These are phyloP conservation scores for Germaria angustata DNA, from an alignment of 2,888 invertebrate species.

Conservation along the genomic window DNA sequence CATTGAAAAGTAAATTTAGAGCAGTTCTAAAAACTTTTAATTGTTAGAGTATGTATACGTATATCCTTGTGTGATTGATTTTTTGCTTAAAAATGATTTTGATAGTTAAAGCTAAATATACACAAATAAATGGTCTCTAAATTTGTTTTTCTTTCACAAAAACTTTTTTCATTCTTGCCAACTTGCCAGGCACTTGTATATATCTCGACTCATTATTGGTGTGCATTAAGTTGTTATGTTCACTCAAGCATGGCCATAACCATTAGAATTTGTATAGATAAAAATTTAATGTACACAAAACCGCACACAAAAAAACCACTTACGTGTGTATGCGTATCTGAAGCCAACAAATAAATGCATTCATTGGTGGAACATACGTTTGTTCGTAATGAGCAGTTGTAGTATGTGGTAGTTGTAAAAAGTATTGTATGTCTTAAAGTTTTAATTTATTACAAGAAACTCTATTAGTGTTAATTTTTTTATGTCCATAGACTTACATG, in stretches of 20 bases:
- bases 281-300: slow-evolving; percentile 43
- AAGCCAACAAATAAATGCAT: neutral
- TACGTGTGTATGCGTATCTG: neutral
- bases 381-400: slow-evolving; percentile 50
- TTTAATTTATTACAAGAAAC: slow-evolving; percentile 58
- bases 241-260: slow-evolving; percentile 61
- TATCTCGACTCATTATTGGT: slow-evolving; percentile 59
- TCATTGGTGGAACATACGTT: neutral
- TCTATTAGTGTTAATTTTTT: slow-evolving; percentile 35
- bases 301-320: slow-evolving; percentile 7
- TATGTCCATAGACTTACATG: neutral
- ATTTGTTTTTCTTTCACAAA: too few relatives aligned
- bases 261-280: slow-evolving; percentile 59
- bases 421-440: slow-evolving; percentile 52
- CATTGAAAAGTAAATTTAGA: too few relatives aligned
- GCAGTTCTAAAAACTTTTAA: too few relatives aligned
- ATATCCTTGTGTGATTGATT: too few relatives aligned
- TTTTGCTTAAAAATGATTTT: too few relatives aligned
- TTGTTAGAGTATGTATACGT: too few relatives aligned
- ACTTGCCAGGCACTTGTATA: slow-evolving; percentile 38
- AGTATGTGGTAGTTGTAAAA: slow-evolving; percentile 19
- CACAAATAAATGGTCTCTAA: neutral
- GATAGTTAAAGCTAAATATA: too few relatives aligned
- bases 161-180: slow-evolving; percentile 1
- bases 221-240: slow-evolving; percentile 61